Conservation (phyloP, 2,113 vertebrate genomes). For the Coreoperca whiteheadi region DNA sequence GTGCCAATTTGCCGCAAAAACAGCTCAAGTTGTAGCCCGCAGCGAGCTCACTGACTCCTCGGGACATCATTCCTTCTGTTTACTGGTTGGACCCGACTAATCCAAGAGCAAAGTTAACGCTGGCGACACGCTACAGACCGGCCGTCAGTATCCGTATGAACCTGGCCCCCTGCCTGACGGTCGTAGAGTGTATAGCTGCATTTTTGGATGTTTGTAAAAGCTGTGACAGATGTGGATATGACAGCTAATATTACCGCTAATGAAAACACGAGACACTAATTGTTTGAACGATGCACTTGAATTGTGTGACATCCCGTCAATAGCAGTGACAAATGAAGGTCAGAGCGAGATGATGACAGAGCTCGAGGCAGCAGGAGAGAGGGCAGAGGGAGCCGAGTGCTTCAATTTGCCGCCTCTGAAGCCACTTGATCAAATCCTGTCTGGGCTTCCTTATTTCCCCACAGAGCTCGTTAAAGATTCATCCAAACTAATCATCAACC, state of each 20-base stretch:
- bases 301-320: neutral
- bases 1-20: too few species aligned
- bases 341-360: neutral
- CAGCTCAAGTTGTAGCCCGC: too few species aligned
- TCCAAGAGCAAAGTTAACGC: too few species aligned
- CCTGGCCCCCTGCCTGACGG: too few species aligned
- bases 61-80: too few species aligned
- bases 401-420: constrained; percentile 2
- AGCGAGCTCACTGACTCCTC: too few species aligned
- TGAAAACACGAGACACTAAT: neutral
- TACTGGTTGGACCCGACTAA: too few species aligned
- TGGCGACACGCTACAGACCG: too few species aligned
- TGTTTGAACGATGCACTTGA: neutral
- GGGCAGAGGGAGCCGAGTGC: neutral
- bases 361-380: neutral
- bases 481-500: constrained; percentile 40
- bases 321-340: neutral
- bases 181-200: neutral
- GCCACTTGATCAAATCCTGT: constrained; percentile 46
- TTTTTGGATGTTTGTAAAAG: neutral
- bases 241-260: neutral
- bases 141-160: too few species aligned
- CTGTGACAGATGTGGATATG: neutral
- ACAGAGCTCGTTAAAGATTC: constrained; percentile 51
- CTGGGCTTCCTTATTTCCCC: constrained; percentile 22